These are phyloP conservation scores for Petrolisthes cinctipes DNA, from an alignment of 2,888 invertebrate species.

Conservation along the genomic window DNA sequence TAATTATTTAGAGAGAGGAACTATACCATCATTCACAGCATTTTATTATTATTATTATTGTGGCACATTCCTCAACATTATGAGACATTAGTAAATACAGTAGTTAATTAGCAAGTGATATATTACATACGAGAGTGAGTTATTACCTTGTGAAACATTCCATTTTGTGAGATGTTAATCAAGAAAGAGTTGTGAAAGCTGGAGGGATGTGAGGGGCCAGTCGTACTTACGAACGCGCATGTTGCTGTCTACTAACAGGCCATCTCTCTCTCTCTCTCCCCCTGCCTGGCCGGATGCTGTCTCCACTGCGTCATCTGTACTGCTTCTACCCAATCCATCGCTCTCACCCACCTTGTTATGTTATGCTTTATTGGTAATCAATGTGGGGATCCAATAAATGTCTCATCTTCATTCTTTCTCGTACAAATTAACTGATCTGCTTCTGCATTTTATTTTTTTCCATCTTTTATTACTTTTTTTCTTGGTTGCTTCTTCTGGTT, in stretches of 20 bases:
- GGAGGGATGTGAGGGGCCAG: constrained; percentile 49
- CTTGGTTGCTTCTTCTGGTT: too few relatives aligned
- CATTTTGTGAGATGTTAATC: too few relatives aligned
- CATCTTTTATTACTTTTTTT: neutral
- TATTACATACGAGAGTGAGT: too few relatives aligned
- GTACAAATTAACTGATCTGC: constrained; percentile 12
- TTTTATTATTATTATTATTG: too few relatives aligned
- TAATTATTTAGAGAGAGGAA: too few relatives aligned
- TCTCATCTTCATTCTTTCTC: constrained; percentile 21
- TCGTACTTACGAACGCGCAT: constrained; percentile 43
- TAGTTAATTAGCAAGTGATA: too few relatives aligned
- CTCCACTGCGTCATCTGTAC: constrained; percentile 57
- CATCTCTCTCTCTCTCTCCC: constrained; percentile 55
- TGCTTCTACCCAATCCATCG: constrained; percentile 49
- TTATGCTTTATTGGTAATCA: constrained; percentile 46
- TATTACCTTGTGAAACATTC: too few relatives aligned
- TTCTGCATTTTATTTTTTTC: neutral
- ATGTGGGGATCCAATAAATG: constrained; percentile 34
- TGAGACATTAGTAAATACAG: too few relatives aligned
- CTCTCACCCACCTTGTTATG: constrained; percentile 48
- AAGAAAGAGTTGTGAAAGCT: neutral
- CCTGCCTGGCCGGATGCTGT: constrained; percentile 50
- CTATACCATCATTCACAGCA: too few relatives aligned
- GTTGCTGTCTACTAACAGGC: constrained; percentile 58
- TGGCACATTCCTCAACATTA: too few relatives aligned